These are phyloP conservation scores for Mechanitis messenoides DNA, from an alignment of 2,888 invertebrate species.

Conservation along the genomic window DNA sequence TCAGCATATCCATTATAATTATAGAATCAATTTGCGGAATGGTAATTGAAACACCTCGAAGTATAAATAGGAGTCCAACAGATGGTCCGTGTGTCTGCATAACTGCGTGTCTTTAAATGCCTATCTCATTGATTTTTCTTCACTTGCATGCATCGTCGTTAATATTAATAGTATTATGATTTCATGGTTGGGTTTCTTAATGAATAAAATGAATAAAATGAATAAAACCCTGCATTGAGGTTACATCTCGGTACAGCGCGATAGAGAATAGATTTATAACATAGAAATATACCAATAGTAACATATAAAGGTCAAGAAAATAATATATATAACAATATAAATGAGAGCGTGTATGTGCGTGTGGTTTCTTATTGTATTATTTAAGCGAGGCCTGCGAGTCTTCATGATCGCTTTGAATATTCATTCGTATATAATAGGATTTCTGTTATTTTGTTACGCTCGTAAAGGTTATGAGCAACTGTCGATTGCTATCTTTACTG, in stretches of 20 bases:
- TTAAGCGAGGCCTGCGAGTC: not conserved
- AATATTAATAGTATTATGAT: conserved; percentile 6
- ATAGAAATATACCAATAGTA: not conserved
- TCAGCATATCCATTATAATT: not conserved
- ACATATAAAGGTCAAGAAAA: too few species aligned
- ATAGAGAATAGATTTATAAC: not conserved
- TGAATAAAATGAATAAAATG: too few species aligned
- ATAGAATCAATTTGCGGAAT: conserved; percentile 1
- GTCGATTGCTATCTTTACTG: conserved; percentile 9
- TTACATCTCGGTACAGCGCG: too few species aligned
- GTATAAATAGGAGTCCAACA: not conserved
- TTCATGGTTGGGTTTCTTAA: conserved; percentile 1
- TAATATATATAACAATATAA: not conserved
- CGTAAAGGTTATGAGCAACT: conserved; percentile 34
- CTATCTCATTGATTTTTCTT: not conserved
- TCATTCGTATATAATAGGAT: conserved; percentile 53
- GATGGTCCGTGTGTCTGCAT: conserved; percentile 1
- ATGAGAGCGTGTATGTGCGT: not conserved
- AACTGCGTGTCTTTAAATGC: not conserved
- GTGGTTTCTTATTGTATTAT: conserved; percentile 2
- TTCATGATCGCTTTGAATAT: conserved; percentile 43
- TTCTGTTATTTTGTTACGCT: conserved; percentile 46
- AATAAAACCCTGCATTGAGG: too few species aligned
- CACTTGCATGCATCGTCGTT: not conserved
- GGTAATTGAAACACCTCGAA: not conserved